A percentile compares a stretch with the other conserved stretches of the same genome.
Evolutionary conservation across 2,113 vertebrate genomes (phyloP).

Genomic region (cat (Felis catus)): DNA sequence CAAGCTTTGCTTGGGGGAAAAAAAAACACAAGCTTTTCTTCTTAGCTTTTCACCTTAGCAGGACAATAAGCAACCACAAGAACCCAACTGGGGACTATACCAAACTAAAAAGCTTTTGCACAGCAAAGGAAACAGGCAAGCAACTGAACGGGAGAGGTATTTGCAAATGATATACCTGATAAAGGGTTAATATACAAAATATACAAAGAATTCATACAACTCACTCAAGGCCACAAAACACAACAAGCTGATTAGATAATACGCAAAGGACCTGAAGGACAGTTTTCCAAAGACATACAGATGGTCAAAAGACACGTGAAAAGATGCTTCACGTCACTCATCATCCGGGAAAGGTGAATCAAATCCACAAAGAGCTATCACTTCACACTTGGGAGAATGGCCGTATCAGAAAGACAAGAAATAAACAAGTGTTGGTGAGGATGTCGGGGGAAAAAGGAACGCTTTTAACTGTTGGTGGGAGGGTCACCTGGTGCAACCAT

Average conservation of each 20-base stretch:
- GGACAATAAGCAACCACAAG: neutral
- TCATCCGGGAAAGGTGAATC: neutral
- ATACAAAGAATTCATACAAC: neutral
- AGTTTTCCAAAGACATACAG: neutral
- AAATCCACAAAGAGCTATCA: neutral
- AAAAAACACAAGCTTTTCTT: neutral
- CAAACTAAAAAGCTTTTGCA: neutral
- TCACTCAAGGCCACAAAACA: neutral
- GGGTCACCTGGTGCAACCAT: neutral
- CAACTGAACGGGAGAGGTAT: neutral
- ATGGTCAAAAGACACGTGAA: neutral
- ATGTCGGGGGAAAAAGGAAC: neutral
- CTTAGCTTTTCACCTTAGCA: constrained; percentile 28
- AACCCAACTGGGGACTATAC: neutral
- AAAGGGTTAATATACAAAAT: neutral
- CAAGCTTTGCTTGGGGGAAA: neutral
- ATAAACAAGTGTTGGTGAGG: neutral
- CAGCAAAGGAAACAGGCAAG: neutral
- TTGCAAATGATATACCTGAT: neutral
- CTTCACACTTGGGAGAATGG: neutral
- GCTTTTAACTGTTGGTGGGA: neutral
- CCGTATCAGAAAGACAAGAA: neutral
- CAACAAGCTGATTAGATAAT: neutral
- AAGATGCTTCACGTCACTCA: neutral
- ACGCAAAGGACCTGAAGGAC: neutral